Conservation (phyloP, 2,888 invertebrate genomes). For the Melieria omissa region DNA sequence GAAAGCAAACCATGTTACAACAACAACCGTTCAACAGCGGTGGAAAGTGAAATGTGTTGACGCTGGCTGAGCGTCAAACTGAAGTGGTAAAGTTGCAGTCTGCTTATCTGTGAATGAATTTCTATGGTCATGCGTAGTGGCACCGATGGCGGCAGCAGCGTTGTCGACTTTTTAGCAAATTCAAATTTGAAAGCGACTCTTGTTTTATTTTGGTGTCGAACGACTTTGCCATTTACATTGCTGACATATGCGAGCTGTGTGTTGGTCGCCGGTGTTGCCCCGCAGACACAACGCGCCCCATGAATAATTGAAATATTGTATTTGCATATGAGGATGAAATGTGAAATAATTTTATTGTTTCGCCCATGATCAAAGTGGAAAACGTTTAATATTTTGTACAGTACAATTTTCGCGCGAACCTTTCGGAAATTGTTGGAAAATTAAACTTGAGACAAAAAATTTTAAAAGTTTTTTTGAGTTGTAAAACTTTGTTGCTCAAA, state of each 20-base stretch:
- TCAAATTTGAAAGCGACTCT: constrained; percentile 19
- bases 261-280: no score
- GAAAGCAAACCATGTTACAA: no score
- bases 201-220: not conserved
- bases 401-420: no score
- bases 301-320: constrained; percentile 17
- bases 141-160: not conserved
- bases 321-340: not conserved
- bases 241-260: no score
- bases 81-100: not conserved
- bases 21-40: no score
- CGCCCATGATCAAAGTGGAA: constrained; percentile 9
- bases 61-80: no score
- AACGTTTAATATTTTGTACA: not conserved
- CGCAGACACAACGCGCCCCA: not conserved
- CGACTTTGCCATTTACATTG: no score
- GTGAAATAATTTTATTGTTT: not conserved
- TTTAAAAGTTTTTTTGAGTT: no score
- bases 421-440: no score
- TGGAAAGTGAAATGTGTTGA: no score
- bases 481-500: no score
- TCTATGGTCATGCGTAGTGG: constrained; percentile 35
- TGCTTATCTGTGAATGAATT: constrained; percentile 36
- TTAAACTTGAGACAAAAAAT: no score
- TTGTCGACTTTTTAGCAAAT: constrained; percentile 8